phyloP scores from a whole-genome alignment of 2,113 vertebrate genomes.

The Ochotona princeps region DNA sequence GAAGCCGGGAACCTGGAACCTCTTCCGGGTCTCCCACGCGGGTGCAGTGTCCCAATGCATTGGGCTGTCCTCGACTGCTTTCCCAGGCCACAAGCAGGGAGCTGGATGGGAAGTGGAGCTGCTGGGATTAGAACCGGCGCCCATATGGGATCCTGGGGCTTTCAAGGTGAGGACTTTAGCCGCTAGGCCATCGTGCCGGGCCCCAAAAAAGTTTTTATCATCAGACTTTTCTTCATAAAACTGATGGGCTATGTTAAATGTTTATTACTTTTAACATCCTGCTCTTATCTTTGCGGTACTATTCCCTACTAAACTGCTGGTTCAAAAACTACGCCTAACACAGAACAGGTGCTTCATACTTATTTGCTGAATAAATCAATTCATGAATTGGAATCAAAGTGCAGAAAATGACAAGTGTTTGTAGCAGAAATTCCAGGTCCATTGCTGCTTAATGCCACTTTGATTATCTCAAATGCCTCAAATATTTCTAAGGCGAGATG shows the following conservation, averaged over 20 bases:
- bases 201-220: background rate
- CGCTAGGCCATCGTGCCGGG: no score
- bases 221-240: background rate
- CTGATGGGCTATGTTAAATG: background rate
- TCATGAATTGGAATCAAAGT: background rate
- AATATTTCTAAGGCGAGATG: background rate
- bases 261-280: background rate
- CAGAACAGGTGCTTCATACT: background rate
- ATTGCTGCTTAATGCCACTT: background rate
- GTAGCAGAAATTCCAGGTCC: background rate
- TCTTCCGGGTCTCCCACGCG: no score
- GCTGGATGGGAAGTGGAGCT: no score
- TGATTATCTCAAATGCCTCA: background rate
- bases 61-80: no score
- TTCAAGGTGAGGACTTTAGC: no score
- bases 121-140: no score
- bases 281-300: background rate
- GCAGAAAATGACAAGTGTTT: background rate
- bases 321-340: background rate
- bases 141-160: no score
- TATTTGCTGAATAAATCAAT: slow-evolving; percentile 35
- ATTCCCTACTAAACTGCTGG: background rate
- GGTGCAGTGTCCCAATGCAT: no score
- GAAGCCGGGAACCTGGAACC: no score
- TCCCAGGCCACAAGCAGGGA: no score